Evolutionary conservation across 2,113 vertebrate species (phyloP).

Genomic region (Acanthisitta chloris): DNA sequence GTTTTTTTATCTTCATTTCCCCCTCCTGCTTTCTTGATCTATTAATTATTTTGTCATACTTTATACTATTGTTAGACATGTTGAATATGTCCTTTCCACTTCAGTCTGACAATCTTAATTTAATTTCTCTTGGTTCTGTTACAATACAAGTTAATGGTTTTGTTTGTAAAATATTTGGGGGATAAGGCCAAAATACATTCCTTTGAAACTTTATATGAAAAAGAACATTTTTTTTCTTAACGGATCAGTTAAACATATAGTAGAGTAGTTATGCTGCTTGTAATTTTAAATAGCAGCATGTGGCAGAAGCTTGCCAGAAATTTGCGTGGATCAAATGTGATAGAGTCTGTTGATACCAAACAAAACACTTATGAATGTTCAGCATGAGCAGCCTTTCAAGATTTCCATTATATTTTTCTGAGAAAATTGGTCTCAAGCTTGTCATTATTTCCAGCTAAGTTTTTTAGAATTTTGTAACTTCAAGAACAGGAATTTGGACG

Average conservation of each 20-base stretch:
- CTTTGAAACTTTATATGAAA: background rate
- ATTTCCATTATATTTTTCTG: background rate
- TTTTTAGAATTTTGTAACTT: background rate
- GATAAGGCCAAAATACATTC: background rate
- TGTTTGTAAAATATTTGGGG: background rate
- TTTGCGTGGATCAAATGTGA: background rate
- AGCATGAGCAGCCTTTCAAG: background rate
- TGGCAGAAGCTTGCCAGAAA: conserved; percentile 21
- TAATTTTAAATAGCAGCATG: conserved; percentile 19
- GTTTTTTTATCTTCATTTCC: background rate
- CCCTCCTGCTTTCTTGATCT: background rate
- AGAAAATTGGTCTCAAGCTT: conserved; percentile 11
- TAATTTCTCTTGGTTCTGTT: background rate
- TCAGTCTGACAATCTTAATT: background rate
- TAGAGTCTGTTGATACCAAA: background rate
- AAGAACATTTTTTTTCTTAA: background rate
- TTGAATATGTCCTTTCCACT: background rate
- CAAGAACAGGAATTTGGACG: background rate
- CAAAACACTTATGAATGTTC: background rate
- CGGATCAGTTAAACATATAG: background rate
- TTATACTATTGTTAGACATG: background rate
- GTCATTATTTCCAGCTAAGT: background rate
- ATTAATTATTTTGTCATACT: background rate
- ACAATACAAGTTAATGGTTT: background rate
- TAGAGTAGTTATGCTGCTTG: background rate